Evolutionary conservation across 1,140 invertebrate genomes (phyloP).

Genomic region (Diorhabda sublineata): DNA sequence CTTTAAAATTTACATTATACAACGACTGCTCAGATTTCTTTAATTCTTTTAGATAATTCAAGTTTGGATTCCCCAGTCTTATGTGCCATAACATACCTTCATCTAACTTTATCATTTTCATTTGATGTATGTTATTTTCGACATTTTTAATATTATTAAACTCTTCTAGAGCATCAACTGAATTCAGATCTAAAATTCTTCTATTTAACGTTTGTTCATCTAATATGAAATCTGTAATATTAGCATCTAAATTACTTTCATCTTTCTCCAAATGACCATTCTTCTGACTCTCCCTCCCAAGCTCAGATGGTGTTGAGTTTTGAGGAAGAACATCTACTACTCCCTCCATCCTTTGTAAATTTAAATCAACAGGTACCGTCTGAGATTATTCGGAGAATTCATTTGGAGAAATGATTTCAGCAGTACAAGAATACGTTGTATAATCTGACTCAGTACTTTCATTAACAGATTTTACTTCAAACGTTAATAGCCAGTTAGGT

Average conservation of each 20-base stretch:
- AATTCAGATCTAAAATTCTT: conserved; percentile 7
- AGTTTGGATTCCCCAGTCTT: not conserved
- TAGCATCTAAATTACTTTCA: conserved; percentile 5
- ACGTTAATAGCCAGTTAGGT: conserved; percentile 5
- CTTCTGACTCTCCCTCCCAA: conserved; percentile 7
- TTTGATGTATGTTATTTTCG: conserved; percentile 4
- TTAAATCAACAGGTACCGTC: conserved; percentile 4
- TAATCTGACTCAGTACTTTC: not conserved
- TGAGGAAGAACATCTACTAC: not conserved
- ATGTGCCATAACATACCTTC: conserved; percentile 13
- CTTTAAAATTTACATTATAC: no score
- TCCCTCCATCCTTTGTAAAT: not conserved
- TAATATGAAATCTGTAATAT: conserved; percentile 4
- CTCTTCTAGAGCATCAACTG: not conserved
- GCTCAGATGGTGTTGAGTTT: not conserved
- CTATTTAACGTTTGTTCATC: not conserved
- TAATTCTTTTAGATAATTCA: conserved; percentile 10
- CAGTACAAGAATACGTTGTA: not conserved
- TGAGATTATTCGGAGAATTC: conserved; percentile 1
- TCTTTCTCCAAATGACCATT: not conserved
- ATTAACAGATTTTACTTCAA: conserved; percentile 4
- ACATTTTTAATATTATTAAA: not conserved
- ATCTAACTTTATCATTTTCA: conserved; percentile 1
- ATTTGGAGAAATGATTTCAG: not conserved
- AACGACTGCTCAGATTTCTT: not conserved